Evolutionary conservation across 2,113 vertebrate species (phyloP), one percentile per base, ranked within the genome.

Genomic region (Lepus europaeus): DNA sequence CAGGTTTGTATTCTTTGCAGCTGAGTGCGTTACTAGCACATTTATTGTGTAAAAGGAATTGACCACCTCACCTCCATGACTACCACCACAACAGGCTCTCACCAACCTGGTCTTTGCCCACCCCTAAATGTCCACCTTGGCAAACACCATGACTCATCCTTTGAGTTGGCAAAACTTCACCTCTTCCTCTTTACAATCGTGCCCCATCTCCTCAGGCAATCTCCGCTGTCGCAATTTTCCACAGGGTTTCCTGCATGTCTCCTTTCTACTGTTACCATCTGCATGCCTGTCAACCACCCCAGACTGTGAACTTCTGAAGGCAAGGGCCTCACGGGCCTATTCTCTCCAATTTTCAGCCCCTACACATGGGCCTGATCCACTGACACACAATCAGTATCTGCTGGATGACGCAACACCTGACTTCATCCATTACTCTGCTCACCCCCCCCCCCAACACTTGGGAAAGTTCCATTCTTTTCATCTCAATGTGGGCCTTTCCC

Each of bases 301-400:
- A 63, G 79, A 94, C 86, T 89, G 91, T 92, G 82, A 85, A 64
- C 53, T 70, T 94, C 81, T 79, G 73, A 74, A 31, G 76, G 68
- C 29, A 93, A 49, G 13, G 0, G 11, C n/a, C 33, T 51, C 27
- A 13, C 17, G 33, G 27, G 8, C 79, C 51, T 29, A 4, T 59
- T 89, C 79, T 74, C 17, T 51, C 27, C 13, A 61, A 9, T 51
- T 36, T 31, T 33, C 49, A 66, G n/a, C 49, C 45, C 45, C 25
- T 3, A 10, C 9, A n/a, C 36, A 20, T 3, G 9, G 29, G 36
- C 64, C 51, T 25, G 5, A 36, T 22, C 64, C 61, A 5, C 36
- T 45, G 8, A 14, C 56, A 77, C 25, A 25, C 11, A 33, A 8
- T 49, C 63, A n/a, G 13, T 19, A 45, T 29, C 76, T 81, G 49